Conservation (phyloP, 2,113 vertebrate species). For the Hystrix brachyura region DNA sequence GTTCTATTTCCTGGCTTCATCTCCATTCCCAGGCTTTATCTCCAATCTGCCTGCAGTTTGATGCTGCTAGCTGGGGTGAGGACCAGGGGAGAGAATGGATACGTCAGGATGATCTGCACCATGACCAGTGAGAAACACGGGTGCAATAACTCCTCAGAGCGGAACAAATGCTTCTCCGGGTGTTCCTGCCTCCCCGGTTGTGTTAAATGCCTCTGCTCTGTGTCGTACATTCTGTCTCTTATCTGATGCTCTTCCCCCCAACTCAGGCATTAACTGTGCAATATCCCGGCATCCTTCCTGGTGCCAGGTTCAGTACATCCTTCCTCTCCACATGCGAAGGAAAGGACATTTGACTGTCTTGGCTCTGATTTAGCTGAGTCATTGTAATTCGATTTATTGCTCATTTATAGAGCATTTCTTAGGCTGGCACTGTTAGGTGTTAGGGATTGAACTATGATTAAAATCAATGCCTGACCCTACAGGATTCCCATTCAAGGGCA, state of each 20-base stretch:
- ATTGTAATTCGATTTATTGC: conserved; percentile 23
- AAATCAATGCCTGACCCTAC: not conserved
- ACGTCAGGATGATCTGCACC: not conserved
- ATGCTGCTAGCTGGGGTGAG: not conserved
- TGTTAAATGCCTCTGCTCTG: not conserved
- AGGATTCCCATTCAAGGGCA: not conserved
- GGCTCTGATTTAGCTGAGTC: conserved; percentile 7
- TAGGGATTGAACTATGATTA: not conserved
- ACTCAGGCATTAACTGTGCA: not conserved
- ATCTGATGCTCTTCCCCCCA: not conserved
- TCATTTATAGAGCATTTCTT: conserved; percentile 33
- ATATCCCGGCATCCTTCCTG: not conserved
- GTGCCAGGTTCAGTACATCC: conserved; percentile 2
- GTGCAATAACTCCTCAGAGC: too few relatives aligned
- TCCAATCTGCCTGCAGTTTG: not conserved
- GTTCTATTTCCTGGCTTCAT: not conserved
- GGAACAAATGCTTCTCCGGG: not conserved
- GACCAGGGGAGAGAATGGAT: not conserved
- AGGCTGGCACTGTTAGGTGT: not conserved
- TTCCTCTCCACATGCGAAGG: not conserved
- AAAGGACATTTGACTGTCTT: not conserved
- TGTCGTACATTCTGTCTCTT: not conserved
- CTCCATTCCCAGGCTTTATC: not conserved
- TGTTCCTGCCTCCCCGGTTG: not conserved
- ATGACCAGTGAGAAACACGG: not conserved